phyloP scores from a whole-genome alignment of 1,140 invertebrate genomes.

The Drosophila ficusphila region DNA sequence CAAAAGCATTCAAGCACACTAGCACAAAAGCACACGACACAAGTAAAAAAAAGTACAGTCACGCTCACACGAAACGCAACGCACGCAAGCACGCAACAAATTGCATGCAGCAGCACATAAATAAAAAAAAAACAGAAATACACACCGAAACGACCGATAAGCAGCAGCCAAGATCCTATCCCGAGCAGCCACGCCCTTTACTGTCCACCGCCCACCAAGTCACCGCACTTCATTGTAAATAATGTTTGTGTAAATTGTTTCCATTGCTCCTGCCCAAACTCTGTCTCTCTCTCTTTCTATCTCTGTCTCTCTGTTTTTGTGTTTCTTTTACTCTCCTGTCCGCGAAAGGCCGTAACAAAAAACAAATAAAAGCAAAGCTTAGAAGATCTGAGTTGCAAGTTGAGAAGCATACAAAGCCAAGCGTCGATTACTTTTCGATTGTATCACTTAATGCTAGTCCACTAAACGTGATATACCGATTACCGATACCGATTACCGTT shows the following conservation, averaged over 20 bases:
- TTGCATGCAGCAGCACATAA: slow-evolving; percentile 37
- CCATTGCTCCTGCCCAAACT: slow-evolving; percentile 30
- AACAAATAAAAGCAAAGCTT: slow-evolving; percentile 25
- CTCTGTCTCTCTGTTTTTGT: slow-evolving; percentile 24
- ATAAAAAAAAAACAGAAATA: slow-evolving; percentile 4
- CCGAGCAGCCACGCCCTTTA: slow-evolving; percentile 14
- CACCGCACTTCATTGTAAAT: slow-evolving; percentile 72
- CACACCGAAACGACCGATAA: slow-evolving; percentile 27
- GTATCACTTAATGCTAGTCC: slow-evolving; percentile 38
- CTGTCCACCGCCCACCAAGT: slow-evolving; percentile 16
- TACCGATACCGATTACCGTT: slow-evolving; percentile 33
- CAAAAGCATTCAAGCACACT: no score
- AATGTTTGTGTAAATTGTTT: slow-evolving; percentile 49
- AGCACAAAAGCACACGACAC: slow-evolving; percentile 18
- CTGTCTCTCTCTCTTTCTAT: slow-evolving; percentile 26
- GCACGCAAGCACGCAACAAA: slow-evolving; percentile 38
- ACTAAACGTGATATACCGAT: slow-evolving; percentile 48
- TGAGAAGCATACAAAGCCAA: slow-evolving; percentile 75
- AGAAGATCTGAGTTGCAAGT: slow-evolving; percentile 37
- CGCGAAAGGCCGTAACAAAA: slow-evolving; percentile 25
- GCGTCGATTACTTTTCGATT: slow-evolving; percentile 68
- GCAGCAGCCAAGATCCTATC: slow-evolving; percentile 60
- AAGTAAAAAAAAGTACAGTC: slow-evolving; percentile 28
- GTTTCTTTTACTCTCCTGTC: slow-evolving; percentile 19
- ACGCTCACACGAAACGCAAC: slow-evolving; percentile 29